Evolutionary conservation across 2,113 vertebrate genomes (phyloP).

Genomic region (Illadopsis cleaveri): DNA sequence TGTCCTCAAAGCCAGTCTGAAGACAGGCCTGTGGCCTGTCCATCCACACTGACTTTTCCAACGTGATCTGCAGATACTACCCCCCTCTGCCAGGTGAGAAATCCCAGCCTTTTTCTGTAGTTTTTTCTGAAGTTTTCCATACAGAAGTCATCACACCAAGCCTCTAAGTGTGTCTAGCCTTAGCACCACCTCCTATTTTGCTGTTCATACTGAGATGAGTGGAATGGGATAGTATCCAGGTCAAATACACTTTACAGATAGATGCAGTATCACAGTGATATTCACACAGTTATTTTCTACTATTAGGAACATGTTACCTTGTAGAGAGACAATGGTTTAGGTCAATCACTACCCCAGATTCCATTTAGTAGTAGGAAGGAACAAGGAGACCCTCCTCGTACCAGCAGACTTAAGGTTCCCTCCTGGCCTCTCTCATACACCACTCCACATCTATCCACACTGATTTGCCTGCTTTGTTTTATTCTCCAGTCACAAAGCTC

Average conservation of each 20-base stretch:
- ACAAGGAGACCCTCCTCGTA: not conserved
- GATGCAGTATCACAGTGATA: not conserved
- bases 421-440: not conserved
- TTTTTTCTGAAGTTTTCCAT: not conserved
- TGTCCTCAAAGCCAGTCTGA: not conserved
- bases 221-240: not conserved
- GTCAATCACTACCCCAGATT: not conserved
- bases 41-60: not conserved
- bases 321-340: not conserved
- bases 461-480: not conserved
- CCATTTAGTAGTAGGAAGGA: not conserved
- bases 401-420: not conserved
- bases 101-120: not conserved
- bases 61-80: fast-evolving
- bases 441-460: not conserved
- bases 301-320: not conserved
- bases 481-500: not conserved
- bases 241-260: not conserved
- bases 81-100: not conserved
- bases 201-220: not conserved
- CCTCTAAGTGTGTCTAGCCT: not conserved
- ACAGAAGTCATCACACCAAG: not conserved
- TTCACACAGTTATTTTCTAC: not conserved
- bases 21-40: not conserved
- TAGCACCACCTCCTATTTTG: not conserved